These are phyloP conservation scores for Ceriagrion tenellum DNA, from an alignment of 2,888 invertebrate genomes.

Conservation along the genomic window DNA sequence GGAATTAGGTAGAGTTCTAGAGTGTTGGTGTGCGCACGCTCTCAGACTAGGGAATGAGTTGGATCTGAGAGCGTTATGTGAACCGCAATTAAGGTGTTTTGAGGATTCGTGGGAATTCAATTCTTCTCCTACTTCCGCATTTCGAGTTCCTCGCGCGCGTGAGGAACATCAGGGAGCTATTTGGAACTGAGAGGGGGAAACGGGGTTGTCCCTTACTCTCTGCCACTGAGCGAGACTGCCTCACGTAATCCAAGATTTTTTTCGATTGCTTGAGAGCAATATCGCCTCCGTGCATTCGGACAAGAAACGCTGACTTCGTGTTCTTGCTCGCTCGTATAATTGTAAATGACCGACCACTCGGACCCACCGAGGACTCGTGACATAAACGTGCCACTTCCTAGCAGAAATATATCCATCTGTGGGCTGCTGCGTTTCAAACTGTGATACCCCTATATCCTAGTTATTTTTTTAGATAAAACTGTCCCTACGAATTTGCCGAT, in stretches of 20 bases:
- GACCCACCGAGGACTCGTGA: neutral
- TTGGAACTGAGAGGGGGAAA: neutral
- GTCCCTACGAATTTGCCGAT: too few species aligned
- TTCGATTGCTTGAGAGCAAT: neutral
- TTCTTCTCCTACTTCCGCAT: neutral
- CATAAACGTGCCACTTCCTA: neutral
- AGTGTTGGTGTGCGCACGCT: neutral
- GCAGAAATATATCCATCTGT: neutral
- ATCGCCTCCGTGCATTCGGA: neutral
- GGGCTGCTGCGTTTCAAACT: neutral
- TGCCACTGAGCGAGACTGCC: neutral
- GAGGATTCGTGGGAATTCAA: neutral
- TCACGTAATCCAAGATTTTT: neutral
- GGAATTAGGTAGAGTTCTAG: neutral
- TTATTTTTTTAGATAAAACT: too few species aligned
- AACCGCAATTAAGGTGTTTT: conserved; percentile 28
- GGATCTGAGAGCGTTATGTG: neutral
- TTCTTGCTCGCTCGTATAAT: neutral
- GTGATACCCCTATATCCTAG: too few species aligned
- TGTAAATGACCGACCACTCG: neutral
- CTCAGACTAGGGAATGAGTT: neutral
- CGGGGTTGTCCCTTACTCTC: neutral
- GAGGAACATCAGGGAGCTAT: neutral
- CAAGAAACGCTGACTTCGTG: neutral
- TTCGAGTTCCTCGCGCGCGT: neutral